Evolutionary conservation across 2,888 invertebrate species (phyloP), one percentile per base, ranked within the genome.

Genomic region (Alsophila aescularia): DNA sequence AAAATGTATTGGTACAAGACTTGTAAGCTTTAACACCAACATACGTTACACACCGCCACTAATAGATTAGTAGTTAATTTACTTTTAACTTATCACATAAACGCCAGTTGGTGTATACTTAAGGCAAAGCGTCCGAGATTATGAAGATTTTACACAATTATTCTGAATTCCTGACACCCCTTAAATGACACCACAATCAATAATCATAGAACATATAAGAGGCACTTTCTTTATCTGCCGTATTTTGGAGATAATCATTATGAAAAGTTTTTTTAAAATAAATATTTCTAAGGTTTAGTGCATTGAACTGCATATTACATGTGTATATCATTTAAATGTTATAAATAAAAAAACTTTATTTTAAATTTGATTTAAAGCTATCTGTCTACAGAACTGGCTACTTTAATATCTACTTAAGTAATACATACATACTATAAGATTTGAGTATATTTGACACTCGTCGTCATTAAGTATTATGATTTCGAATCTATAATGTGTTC

Each of bases 61-160:
- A 39, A 39, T 39, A 7, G 12, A 27, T 14, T 36, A 36, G 15
- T 31, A 31, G 27, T 32, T 51, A 41, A 9, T 16, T 50, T 34
- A 44, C n/a, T 24, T 50, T 34, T 42, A 50, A 49, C 48, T 39
- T 45, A 58, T 48, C 27, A 43, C 42, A 55, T 69, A 70, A 70
- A 72, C 66, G 67, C 75, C 78, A 80, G 67, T 81, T 82, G 82
- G 81, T 80, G 81, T 81, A 75, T 68, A 70, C 62, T 64, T 75
- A 77, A 77, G 77, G 76, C 76, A 40, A 55, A 59, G 60, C 58
- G 45, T 58, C 53, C 50, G 40, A 44, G 5, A 36, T 13, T 40
- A 7, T 36, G 12, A 32, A 32, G 21, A 13, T 42, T 37, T 36
- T 29, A 48, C 0, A 9, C 45, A 43, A n/a, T 27, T 27, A 9